A percentile compares a stretch with the other conserved stretches of the same genome.
Evolutionary conservation across 1,140 invertebrate genomes (phyloP).

Genomic region (Stenopsyche tienmushanensis): DNA sequence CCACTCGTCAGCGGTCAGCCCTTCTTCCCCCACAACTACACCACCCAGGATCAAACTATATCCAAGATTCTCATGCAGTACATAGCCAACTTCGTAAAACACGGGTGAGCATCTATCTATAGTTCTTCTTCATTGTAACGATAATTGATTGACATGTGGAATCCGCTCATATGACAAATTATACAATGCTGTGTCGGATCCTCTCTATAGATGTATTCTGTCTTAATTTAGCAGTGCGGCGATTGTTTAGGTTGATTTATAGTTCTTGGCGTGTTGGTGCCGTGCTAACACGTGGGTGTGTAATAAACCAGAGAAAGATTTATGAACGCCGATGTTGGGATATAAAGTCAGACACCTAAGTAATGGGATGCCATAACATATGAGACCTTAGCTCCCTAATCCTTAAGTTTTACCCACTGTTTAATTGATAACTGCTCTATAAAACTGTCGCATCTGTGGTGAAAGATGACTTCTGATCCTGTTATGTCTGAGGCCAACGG

Average conservation of each 20-base stretch:
- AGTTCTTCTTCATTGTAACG: background rate
- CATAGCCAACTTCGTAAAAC: slow-evolving; percentile 78
- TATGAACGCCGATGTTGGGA: slow-evolving; percentile 26
- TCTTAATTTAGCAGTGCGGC: slow-evolving; percentile 10
- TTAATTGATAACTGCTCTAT: too few species aligned
- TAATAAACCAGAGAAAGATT: slow-evolving; percentile 38
- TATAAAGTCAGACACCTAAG: slow-evolving; percentile 24
- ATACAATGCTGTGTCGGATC: too few species aligned
- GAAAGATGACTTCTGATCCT: too few species aligned
- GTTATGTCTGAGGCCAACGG: too few species aligned
- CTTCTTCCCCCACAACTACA: slow-evolving; percentile 70
- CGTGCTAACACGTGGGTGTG: slow-evolving; percentile 30
- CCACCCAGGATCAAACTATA: slow-evolving; percentile 67
- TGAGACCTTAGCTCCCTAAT: too few species aligned
- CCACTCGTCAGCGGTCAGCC: slow-evolving; percentile 72
- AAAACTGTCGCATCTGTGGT: too few species aligned
- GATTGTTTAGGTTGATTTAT: slow-evolving; percentile 23
- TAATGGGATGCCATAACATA: slow-evolving; percentile 17
- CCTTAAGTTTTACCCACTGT: background rate
- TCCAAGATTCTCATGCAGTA: slow-evolving; percentile 77
- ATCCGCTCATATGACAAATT: too few species aligned
- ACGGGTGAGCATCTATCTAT: slow-evolving; percentile 77
- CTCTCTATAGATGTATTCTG: background rate
- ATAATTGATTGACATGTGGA: too few species aligned
- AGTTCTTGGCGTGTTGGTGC: slow-evolving; percentile 25